Evolutionary conservation across 2,113 vertebrate genomes (phyloP).

Genomic region (Gopherus evgoodei): DNA sequence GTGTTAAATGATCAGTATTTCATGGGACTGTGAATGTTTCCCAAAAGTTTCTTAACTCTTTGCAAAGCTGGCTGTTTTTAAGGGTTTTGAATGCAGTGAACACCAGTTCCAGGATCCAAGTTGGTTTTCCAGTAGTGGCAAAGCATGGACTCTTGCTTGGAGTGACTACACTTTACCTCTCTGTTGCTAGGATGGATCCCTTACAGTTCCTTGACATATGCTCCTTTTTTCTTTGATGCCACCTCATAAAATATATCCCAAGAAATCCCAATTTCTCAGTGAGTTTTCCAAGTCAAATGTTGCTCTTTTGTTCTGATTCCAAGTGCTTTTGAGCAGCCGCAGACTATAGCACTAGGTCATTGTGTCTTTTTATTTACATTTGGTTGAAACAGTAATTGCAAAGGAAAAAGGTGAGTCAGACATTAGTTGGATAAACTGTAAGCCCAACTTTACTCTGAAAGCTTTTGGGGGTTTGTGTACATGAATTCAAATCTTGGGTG

Average conservation of each 20-base stretch:
- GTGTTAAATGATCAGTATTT: neutral
- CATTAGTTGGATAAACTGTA: neutral
- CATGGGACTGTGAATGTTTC: neutral
- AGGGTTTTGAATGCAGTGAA: neutral
- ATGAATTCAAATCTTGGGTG: constrained; percentile 20
- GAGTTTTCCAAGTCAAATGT: neutral
- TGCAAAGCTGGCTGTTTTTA: neutral
- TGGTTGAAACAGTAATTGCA: neutral
- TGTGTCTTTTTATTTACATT: neutral
- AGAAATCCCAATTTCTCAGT: neutral
- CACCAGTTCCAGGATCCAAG: neutral
- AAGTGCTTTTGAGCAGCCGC: neutral
- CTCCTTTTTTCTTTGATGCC: neutral
- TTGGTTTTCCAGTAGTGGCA: neutral
- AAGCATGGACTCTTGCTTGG: neutral
- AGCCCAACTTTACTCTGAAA: constrained; percentile 24
- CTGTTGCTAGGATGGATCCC: neutral
- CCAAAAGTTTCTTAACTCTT: neutral
- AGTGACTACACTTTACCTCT: neutral
- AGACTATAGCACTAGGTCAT: neutral
- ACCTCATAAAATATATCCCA: neutral
- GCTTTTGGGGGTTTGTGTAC: neutral
- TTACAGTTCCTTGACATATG: neutral
- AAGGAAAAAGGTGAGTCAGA: constrained; percentile 11
- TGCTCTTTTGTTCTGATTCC: neutral